Evolutionary conservation across 2,797 vertebrate species (phyloP), one percentile per base, ranked within the genome.

Genomic region (Sternotherus odoratus): DNA sequence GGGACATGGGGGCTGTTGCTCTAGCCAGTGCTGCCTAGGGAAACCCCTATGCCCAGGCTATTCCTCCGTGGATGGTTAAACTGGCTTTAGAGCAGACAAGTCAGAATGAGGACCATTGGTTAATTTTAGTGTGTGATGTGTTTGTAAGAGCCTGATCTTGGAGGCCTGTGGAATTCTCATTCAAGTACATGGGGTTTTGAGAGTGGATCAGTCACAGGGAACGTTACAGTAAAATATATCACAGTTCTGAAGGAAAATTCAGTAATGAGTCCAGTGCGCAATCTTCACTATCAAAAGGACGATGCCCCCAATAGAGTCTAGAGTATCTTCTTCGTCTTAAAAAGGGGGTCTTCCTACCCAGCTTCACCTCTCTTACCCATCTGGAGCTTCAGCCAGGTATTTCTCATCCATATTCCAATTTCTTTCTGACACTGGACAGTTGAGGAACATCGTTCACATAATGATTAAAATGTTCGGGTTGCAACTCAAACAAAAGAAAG

Each of bases 1-100:
- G 63, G 53, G 87, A 24, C 54, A 74, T 1, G 0, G 30, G 30
- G 86, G 82, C 43, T 84, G 50, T 82, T 89, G 16, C 0, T 0
- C 26, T 72, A 36, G 85, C 15, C 54, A 17, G 43, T 39, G 66
- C 36, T 28, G 26, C 43, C 39, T 26, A 16, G 43, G 72, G 43
- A 46, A 74, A 46, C 78, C n/a, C 74, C 89, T 93, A 60, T 96
- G 91, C 83, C 87, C 89, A 92, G 69, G 75, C 83, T 95, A 28
- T 92, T 95, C 90, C 91, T 91, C 74, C 28, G 5, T 4, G n/a
- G 79, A 83, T 79, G n/a, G 13, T 86, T 96, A 92, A 94, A 92
- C 83, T 93, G 92, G 87, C 93, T 92, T 96, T 86, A 90, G 43
- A 91, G 88, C 95, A 96, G 75, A 74, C 88, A 87, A 94, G 79